phyloP scores from a whole-genome alignment of 2,888 invertebrate genomes.

The Lapara coniferarum region DNA sequence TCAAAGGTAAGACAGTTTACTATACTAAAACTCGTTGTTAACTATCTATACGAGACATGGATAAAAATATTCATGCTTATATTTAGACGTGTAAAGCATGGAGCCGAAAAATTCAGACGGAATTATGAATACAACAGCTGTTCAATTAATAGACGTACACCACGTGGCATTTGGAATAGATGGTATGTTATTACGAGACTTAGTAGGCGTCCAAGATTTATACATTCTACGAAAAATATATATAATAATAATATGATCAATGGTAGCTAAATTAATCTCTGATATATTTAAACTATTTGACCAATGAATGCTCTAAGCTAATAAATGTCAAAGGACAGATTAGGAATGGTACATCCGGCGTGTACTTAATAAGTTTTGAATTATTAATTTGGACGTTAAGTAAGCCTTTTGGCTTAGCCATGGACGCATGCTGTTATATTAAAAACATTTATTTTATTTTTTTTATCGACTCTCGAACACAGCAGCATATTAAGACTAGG shows the following conservation, averaged over 20 bases:
- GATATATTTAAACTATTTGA: too few species aligned
- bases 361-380: too few species aligned
- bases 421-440: too few species aligned
- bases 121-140: constrained; percentile 23
- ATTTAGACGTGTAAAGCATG: constrained; percentile 19
- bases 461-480: too few species aligned
- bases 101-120: constrained; percentile 18
- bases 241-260: constrained; percentile 14
- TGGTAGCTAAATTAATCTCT: constrained; percentile 13
- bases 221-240: constrained; percentile 2
- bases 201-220: constrained; percentile 13
- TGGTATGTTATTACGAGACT: constrained; percentile 15
- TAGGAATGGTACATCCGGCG: too few species aligned
- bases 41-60: constrained; percentile 1
- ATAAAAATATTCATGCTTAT: constrained; percentile 4
- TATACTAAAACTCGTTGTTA: background rate
- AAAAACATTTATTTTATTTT: too few species aligned
- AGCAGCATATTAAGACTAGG: too few species aligned
- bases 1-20: too few species aligned
- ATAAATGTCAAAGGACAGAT: too few species aligned
- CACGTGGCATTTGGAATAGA: constrained; percentile 19
- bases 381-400: too few species aligned
- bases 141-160: constrained; percentile 11
- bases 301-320: too few species aligned
- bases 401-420: too few species aligned